Evolutionary conservation across 2,113 vertebrate species (phyloP).

Genomic region (Salvator merianae): DNA sequence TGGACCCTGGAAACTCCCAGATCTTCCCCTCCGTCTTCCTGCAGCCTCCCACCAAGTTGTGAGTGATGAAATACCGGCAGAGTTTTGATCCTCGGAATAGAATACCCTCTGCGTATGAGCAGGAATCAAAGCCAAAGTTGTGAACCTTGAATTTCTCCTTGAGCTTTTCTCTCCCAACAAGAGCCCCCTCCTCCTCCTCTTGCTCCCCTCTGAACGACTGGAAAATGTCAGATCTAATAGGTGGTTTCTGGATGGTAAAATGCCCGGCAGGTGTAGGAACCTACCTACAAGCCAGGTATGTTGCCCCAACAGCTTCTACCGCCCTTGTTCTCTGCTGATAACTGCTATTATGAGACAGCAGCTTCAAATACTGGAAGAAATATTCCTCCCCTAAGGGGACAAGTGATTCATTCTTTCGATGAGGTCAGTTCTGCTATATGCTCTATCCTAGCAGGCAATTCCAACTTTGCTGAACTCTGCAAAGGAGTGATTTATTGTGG

Average conservation of each 20-base stretch:
- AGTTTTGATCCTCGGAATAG: slow-evolving; percentile 3
- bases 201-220: slow-evolving; percentile 4
- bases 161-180: slow-evolving; percentile 33
- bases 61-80: neutral
- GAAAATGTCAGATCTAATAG: slow-evolving; percentile 65
- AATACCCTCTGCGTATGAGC: neutral
- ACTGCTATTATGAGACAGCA: slow-evolving; percentile 59
- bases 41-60: neutral
- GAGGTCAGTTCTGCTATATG: slow-evolving; percentile 67
- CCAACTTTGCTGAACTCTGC: slow-evolving; percentile 37
- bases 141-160: neutral
- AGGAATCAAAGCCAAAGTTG: neutral
- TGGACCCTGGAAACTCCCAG: neutral
- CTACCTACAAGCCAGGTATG: slow-evolving; percentile 63
- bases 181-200: slow-evolving; percentile 14
- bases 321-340: slow-evolving; percentile 44
- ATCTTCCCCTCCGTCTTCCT: neutral
- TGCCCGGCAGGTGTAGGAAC: slow-evolving; percentile 67
- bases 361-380: slow-evolving; percentile 63
- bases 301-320: slow-evolving; percentile 60
- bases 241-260: slow-evolving; percentile 64
- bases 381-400: slow-evolving; percentile 69
- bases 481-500: slow-evolving; percentile 4
- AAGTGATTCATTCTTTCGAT: slow-evolving; percentile 66
- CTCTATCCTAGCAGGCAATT: slow-evolving; percentile 41